A percentile compares a stretch with the other conserved stretches of the same genome.
Conservation (phyloP, 2,888 invertebrate species). For the Stegana nigrithorax region DNA sequence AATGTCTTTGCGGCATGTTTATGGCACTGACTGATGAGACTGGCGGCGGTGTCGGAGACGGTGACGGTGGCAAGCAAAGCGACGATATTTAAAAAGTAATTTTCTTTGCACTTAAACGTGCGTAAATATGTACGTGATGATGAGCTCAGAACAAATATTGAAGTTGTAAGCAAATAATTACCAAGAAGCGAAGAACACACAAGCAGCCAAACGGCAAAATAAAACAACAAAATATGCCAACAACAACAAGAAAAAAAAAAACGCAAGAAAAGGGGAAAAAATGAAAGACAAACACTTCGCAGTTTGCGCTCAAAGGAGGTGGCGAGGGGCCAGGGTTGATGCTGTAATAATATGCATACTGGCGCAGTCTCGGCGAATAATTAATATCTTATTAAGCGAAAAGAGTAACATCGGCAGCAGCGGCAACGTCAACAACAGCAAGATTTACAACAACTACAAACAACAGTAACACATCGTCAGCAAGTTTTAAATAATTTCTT, state of each 20-base stretch:
- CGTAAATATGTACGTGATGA: constrained; percentile 15
- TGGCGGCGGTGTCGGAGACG: neutral
- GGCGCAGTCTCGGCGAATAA: constrained; percentile 31
- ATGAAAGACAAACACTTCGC: too few species aligned
- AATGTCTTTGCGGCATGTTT: constrained; percentile 17
- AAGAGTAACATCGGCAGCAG: too few species aligned
- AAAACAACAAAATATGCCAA: neutral
- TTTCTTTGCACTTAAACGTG: constrained; percentile 17
- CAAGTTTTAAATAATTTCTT: too few species aligned
- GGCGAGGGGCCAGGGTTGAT: too few species aligned
- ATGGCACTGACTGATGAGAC: constrained; percentile 5
- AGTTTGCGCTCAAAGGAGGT: too few species aligned
- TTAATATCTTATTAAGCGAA: too few species aligned
- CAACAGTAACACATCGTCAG: too few species aligned
- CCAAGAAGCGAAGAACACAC: constrained; percentile 6
- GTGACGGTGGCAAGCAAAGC: neutral
- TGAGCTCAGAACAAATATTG: constrained; percentile 17
- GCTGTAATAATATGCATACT: too few species aligned
- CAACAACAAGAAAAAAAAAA: constrained; percentile 2
- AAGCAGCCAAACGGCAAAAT: neutral
- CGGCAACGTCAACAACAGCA: too few species aligned
- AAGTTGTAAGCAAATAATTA: constrained; percentile 18
- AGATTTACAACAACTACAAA: too few species aligned
- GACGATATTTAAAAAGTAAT: constrained; percentile 14
- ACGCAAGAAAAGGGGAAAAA: neutral